phyloP scores from a whole-genome alignment of 1,140 invertebrate genomes.

The Himalopsyche phryganea region DNA sequence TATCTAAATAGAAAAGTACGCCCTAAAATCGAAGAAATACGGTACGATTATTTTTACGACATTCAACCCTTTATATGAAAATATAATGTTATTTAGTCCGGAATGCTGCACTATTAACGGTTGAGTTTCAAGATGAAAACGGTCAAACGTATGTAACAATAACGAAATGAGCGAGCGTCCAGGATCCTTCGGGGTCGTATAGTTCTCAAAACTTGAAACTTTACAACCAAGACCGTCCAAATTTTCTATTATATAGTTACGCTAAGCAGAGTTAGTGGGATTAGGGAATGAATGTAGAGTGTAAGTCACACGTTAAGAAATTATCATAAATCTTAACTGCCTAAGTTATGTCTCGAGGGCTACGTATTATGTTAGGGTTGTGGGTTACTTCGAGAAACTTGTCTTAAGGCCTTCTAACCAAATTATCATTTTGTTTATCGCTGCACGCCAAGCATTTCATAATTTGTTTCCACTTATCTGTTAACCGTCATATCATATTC shows the following conservation, averaged over 20 bases:
- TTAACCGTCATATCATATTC: too few species aligned
- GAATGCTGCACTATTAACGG: too few species aligned
- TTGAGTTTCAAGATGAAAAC: too few species aligned
- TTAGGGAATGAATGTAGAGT: slow-evolving; percentile 19
- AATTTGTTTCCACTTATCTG: slow-evolving; percentile 23
- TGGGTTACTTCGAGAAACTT: slow-evolving; percentile 6
- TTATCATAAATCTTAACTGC: slow-evolving; percentile 34
- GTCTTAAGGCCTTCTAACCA: slow-evolving; percentile 5
- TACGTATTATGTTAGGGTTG: slow-evolving; percentile 19
- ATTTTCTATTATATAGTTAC: slow-evolving; percentile 25
- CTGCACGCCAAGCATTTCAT: slow-evolving; percentile 11
- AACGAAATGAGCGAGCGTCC: too few species aligned
- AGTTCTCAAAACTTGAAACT: too few species aligned
- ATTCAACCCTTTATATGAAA: too few species aligned
- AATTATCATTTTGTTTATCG: slow-evolving; percentile 32
- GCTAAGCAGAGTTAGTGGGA: slow-evolving; percentile 10
- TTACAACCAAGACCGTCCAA: slow-evolving; percentile 5
- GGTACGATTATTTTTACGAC: too few species aligned
- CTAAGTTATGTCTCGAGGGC: slow-evolving; percentile 15
- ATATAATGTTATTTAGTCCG: too few species aligned
- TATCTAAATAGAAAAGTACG: too few species aligned
- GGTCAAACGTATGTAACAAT: too few species aligned
- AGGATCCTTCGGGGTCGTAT: too few species aligned
- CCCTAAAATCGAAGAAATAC: too few species aligned
- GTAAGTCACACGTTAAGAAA: slow-evolving; percentile 34